Evolutionary conservation across 2,888 invertebrate genomes (phyloP).

Genomic region (Apamea monoglypha): DNA sequence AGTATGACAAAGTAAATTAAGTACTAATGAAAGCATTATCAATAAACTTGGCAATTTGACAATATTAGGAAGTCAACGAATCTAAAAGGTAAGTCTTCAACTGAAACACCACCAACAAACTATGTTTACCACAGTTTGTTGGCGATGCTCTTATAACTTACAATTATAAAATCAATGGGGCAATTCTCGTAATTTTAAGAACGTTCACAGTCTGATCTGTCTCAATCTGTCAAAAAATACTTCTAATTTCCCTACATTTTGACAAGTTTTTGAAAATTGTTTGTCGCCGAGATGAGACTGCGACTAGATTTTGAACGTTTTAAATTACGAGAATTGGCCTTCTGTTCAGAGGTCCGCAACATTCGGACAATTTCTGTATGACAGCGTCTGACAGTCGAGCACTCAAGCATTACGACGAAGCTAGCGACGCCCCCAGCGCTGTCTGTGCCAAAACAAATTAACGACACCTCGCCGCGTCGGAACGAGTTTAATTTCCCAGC

Average conservation of each 20-base stretch:
- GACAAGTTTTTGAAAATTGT: too few species aligned
- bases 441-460: conserved; percentile 84
- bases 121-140: not conserved
- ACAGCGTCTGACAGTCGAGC: conserved; percentile 60
- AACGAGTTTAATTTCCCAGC: conserved; percentile 87
- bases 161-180: too few species aligned
- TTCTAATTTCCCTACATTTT: too few species aligned
- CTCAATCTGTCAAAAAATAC: too few species aligned
- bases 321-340: too few species aligned
- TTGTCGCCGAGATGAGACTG: too few species aligned
- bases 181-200: too few species aligned
- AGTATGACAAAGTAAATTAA: conserved; percentile 14
- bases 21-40: conserved; percentile 24
- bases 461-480: conserved; percentile 77
- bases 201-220: too few species aligned
- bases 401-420: conserved; percentile 63
- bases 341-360: conserved; percentile 53
- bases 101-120: not conserved
- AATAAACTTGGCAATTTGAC: conserved; percentile 6
- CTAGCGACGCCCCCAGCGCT: conserved; percentile 61
- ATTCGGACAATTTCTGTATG: conserved; percentile 63
- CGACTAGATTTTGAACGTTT: too few species aligned
- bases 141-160: conserved; percentile 21
- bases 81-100: conserved; percentile 15
- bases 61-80: conserved; percentile 1